A percentile compares a stretch with the other conserved stretches of the same genome.
Evolutionary conservation across 35 echinoderm and acorn worm species (phyloP).

Genomic region (Lytechinus pictus): DNA sequence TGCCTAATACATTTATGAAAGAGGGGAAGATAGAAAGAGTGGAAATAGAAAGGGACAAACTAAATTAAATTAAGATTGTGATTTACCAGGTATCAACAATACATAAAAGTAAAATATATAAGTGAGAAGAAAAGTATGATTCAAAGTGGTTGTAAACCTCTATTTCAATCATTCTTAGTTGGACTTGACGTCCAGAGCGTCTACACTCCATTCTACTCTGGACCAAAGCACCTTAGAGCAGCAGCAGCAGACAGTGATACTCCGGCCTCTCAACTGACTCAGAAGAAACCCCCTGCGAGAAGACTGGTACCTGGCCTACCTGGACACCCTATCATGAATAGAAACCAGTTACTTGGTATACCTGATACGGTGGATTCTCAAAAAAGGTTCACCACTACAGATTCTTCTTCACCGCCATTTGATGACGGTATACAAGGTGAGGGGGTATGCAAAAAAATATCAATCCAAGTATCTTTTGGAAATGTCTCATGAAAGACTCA

Average conservation of each 20-base stretch:
- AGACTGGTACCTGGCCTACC: neutral
- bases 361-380: neutral
- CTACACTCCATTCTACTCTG: constrained; percentile 74
- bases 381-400: neutral
- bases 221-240: constrained; percentile 62
- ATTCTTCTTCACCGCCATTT: neutral
- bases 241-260: neutral
- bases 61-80: too few species aligned
- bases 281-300: neutral
- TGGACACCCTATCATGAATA: neutral
- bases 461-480: too few species aligned
- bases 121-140: too few species aligned
- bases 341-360: neutral
- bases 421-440: neutral
- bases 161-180: constrained; percentile 38
- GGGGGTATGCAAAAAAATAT: neutral
- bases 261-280: neutral
- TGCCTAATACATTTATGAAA: too few species aligned
- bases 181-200: constrained; percentile 68
- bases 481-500: too few species aligned
- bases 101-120: too few species aligned
- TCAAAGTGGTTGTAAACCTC: too few species aligned
- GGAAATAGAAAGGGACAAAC: too few species aligned
- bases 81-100: too few species aligned
- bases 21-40: too few species aligned